Percentiles rank a stretch among this genome's conserved stretches.
These are phyloP conservation scores for Porites rus DNA, from an alignment of 92 coral and sea anemone species.

Conservation along the genomic window DNA sequence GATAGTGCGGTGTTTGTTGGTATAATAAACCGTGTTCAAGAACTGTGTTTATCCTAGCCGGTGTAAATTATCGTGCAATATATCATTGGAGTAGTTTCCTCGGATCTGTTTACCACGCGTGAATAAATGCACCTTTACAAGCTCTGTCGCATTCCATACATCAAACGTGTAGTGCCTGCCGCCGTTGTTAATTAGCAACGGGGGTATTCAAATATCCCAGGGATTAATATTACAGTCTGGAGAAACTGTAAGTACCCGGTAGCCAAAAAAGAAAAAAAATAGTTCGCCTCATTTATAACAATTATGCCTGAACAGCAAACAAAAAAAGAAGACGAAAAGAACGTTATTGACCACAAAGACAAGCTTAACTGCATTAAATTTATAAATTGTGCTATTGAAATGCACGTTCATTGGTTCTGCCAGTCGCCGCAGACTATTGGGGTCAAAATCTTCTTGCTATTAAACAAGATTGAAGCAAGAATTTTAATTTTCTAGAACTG, in stretches of 20 bases:
- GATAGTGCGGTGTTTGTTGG: not conserved
- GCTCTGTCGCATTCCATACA: slow-evolving; percentile 48
- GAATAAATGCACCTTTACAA: slow-evolving; percentile 12
- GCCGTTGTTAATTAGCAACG: slow-evolving; percentile 54
- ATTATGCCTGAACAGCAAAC: too few species aligned
- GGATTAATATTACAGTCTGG: slow-evolving; percentile 12
- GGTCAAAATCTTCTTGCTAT: too few species aligned
- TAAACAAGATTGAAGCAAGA: too few species aligned
- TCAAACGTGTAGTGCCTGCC: slow-evolving; percentile 37
- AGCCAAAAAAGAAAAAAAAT: too few species aligned
- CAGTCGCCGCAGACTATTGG: too few species aligned
- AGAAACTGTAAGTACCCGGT: slow-evolving; percentile 14
- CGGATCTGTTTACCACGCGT: slow-evolving; percentile 9
- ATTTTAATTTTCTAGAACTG: too few species aligned
- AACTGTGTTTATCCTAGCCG: slow-evolving; percentile 10
- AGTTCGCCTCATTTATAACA: too few species aligned
- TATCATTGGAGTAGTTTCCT: slow-evolving; percentile 21
- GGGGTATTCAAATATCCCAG: not conserved
- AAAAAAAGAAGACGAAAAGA: too few species aligned
- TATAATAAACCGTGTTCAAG: slow-evolving; percentile 3
- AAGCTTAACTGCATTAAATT: too few species aligned
- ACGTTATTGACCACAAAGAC: too few species aligned
- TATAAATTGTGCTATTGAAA: too few species aligned
- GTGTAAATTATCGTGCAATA: slow-evolving; percentile 31
- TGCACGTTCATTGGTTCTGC: too few species aligned